Percentiles rank a stretch among this genome's conserved stretches.
Conservation (phyloP, 2,113 vertebrate species). For the Poeciliopsis prolifica region DNA sequence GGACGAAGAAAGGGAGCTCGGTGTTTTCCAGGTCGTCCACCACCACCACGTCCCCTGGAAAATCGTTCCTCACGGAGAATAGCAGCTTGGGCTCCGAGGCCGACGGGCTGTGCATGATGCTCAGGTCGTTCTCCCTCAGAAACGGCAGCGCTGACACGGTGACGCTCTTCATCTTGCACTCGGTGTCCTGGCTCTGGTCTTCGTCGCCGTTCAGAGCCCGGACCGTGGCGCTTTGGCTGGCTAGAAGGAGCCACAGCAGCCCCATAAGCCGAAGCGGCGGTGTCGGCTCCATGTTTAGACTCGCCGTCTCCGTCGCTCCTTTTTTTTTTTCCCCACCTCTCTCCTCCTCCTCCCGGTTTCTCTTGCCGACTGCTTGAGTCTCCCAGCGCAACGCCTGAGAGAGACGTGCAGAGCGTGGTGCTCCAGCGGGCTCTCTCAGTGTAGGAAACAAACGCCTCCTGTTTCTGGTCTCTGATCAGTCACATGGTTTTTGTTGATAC, state of each 20-base stretch:
- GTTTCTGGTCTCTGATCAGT: conserved; percentile 28
- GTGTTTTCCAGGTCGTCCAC: conserved; percentile 99
- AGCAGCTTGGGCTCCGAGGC: conserved; percentile 99
- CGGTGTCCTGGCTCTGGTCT: conserved; percentile 89
- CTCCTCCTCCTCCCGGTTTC: conserved; percentile 25
- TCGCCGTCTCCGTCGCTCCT: conserved; percentile 62
- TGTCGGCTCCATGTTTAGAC: conserved; percentile 74
- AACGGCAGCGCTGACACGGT: conserved; percentile 98
- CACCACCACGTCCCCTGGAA: conserved; percentile 96
- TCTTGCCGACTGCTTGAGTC: conserved; percentile 32
- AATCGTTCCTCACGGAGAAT: conserved; percentile 97
- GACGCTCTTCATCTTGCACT: conserved; percentile 98
- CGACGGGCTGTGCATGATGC: conserved; percentile 99
- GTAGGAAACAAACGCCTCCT: conserved; percentile 53
- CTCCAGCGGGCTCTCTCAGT: conserved; percentile 44
- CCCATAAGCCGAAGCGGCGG: conserved; percentile 29
- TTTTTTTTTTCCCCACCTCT: conserved; percentile 41
- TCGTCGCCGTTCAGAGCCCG: conserved; percentile 76
- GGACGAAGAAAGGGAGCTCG: conserved; percentile 94
- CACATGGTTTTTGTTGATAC: not conserved
- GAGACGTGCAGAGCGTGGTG: conserved; percentile 13
- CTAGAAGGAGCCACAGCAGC: conserved; percentile 60
- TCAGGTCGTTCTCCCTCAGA: conserved; percentile 96
- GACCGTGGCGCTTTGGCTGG: conserved; percentile 21
- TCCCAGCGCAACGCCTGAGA: conserved; percentile 41